Percentiles rank a stretch among this genome's conserved stretches.
Evolutionary conservation across 1,140 invertebrate genomes (phyloP).

Genomic region (Batillaria attramentaria): DNA sequence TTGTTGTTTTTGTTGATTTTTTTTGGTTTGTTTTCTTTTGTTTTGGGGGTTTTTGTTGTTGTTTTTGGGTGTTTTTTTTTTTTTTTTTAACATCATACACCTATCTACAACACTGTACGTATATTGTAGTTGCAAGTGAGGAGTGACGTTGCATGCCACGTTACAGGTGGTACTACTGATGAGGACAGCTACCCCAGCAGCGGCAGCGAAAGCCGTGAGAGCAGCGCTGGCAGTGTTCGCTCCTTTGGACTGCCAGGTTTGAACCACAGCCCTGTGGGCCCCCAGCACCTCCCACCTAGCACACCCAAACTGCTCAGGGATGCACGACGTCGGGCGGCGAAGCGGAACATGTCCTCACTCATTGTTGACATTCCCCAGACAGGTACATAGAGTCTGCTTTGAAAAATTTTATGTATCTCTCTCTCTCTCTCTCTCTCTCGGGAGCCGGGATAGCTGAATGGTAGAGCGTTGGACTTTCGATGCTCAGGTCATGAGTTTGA

Average conservation of each 20-base stretch:
- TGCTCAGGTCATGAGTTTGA: too few relatives aligned
- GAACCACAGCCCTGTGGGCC: constrained; percentile 33
- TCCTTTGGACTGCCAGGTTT: constrained; percentile 27
- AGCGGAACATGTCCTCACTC: constrained; percentile 41
- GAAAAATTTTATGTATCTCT: too few relatives aligned
- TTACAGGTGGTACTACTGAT: constrained; percentile 49
- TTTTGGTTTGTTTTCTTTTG: not conserved
- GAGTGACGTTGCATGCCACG: not conserved
- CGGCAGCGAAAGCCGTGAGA: constrained; percentile 66
- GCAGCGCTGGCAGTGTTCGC: constrained; percentile 64
- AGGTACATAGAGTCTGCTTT: constrained; percentile 28
- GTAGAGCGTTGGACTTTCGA: too few relatives aligned
- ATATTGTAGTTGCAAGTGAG: not conserved
- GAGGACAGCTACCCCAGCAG: constrained; percentile 65
- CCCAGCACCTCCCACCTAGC: constrained; percentile 49
- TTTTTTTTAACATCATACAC: not conserved
- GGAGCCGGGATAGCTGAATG: too few relatives aligned
- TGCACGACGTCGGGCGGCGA: not conserved
- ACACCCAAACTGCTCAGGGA: constrained; percentile 27
- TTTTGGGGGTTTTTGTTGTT: not conserved
- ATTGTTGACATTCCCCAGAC: constrained; percentile 62
- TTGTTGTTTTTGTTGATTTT: not conserved
- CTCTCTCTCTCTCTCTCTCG: too few relatives aligned
- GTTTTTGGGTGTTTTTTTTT: not conserved
- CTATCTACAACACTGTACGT: not conserved